These are phyloP conservation scores for Carcina quercana DNA, from an alignment of 2,888 invertebrate species.

Conservation along the genomic window DNA sequence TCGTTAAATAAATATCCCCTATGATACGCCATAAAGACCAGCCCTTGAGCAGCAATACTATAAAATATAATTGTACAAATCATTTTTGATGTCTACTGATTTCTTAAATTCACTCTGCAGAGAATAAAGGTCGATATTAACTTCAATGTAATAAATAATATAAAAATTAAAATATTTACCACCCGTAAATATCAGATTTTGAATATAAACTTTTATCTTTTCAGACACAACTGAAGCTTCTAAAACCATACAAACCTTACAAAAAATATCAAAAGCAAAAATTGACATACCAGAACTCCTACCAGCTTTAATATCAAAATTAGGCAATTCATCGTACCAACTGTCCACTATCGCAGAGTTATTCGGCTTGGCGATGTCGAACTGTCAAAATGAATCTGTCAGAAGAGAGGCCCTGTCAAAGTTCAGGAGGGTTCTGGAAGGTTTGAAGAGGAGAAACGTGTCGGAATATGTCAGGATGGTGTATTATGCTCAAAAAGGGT, in stretches of 20 bases:
- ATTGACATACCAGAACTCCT: conserved; percentile 28
- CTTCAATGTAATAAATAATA: too few relatives aligned
- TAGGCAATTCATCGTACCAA: conserved; percentile 11
- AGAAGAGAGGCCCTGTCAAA: conserved; percentile 12
- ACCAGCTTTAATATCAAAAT: conserved; percentile 14
- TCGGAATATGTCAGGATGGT: conserved; percentile 34
- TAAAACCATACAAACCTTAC: conserved; percentile 20
- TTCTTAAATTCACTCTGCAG: too few relatives aligned
- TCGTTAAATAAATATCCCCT: neutral
- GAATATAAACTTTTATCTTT: too few relatives aligned
- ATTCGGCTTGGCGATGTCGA: conserved; percentile 27
- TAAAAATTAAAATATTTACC: too few relatives aligned
- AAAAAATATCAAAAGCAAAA: conserved; percentile 23
- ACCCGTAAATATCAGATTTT: too few relatives aligned
- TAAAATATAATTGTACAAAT: too few relatives aligned
- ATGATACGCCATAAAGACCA: neutral
- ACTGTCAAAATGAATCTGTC: conserved; percentile 6
- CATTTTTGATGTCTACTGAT: too few relatives aligned
- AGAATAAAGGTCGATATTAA: too few relatives aligned
- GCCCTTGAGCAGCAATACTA: too few relatives aligned
- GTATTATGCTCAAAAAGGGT: conserved; percentile 28
- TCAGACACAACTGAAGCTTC: conserved; percentile 15
- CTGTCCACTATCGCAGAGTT: conserved; percentile 26
- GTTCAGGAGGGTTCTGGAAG: conserved; percentile 24
- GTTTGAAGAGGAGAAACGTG: conserved; percentile 17